Conservation (phyloP, 2,113 vertebrate genomes). For the Proterorhinus semilunaris region DNA sequence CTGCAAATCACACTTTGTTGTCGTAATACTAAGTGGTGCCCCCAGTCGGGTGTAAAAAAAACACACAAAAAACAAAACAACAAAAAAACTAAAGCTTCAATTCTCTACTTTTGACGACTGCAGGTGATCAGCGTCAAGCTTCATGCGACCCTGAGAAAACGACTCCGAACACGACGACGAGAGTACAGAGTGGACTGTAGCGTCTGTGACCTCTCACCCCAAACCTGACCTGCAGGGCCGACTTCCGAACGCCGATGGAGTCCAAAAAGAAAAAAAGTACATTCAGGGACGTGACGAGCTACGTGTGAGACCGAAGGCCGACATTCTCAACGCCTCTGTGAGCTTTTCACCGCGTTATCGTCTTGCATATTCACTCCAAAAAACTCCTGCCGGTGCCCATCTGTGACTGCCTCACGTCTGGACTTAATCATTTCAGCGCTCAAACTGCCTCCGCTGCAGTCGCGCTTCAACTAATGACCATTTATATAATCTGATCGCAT, state of each 20-base stretch:
- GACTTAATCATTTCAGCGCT: too few species aligned
- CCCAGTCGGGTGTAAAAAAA: neutral
- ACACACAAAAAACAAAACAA: neutral
- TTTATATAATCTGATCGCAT: too few species aligned
- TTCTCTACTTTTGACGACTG: neutral
- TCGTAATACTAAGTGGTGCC: conserved; percentile 5
- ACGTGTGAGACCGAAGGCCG: too few species aligned
- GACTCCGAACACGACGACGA: too few species aligned
- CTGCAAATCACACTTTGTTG: neutral
- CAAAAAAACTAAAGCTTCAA: neutral
- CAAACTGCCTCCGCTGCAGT: too few species aligned
- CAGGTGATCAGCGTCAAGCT: conserved; percentile 7
- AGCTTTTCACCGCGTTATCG: neutral
- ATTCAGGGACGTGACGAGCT: too few species aligned
- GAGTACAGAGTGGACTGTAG: neutral
- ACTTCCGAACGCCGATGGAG: too few species aligned
- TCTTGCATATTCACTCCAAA: too few species aligned
- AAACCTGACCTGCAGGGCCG: conserved; percentile 5
- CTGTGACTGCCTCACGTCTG: too few species aligned
- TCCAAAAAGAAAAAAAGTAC: too few species aligned
- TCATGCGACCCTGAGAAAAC: conserved; percentile 3
- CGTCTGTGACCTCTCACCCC: neutral
- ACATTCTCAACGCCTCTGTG: neutral
- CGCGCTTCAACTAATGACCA: too few species aligned
- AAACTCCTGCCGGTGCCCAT: too few species aligned